A percentile compares a stretch with the other conserved stretches of the same genome.
phyloP scores from a whole-genome alignment of 2,797 vertebrate genomes.

The Propithecus perrieri region DNA sequence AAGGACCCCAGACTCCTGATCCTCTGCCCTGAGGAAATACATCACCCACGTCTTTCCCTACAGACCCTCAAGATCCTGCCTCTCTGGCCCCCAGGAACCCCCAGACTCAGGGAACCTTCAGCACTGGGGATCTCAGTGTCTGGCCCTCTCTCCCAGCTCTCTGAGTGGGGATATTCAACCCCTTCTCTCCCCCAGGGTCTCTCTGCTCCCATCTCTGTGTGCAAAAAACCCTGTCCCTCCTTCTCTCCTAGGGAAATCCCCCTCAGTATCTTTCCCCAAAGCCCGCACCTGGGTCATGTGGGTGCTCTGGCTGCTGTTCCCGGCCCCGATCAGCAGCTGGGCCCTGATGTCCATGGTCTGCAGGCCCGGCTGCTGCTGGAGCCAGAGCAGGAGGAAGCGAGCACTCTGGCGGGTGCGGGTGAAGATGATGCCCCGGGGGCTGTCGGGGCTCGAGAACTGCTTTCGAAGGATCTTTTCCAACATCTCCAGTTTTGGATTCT shows the following conservation, averaged over 20 bases:
- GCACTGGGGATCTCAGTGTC: neutral
- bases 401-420: conserved; percentile 90
- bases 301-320: conserved; percentile 85
- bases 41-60: neutral
- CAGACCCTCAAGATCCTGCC: neutral
- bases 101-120: neutral
- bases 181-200: neutral
- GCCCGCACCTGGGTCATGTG: conserved; percentile 94
- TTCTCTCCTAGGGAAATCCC: neutral
- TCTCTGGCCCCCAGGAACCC: neutral
- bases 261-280: neutral
- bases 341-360: conserved; percentile 84
- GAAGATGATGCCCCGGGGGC: conserved; percentile 91
- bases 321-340: conserved; percentile 88
- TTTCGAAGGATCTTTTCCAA: conserved; percentile 88
- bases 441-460: conserved; percentile 81
- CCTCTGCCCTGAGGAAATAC: neutral
- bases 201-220: neutral
- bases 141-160: neutral
- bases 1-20: neutral
- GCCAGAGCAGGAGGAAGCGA: conserved; percentile 90
- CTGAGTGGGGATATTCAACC: neutral
- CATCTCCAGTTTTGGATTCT: conserved; percentile 91
- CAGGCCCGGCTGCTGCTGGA: conserved; percentile 81
- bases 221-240: neutral